phyloP scores from a whole-genome alignment of 2,888 invertebrate species.

The Hypselothyrea guttata region DNA sequence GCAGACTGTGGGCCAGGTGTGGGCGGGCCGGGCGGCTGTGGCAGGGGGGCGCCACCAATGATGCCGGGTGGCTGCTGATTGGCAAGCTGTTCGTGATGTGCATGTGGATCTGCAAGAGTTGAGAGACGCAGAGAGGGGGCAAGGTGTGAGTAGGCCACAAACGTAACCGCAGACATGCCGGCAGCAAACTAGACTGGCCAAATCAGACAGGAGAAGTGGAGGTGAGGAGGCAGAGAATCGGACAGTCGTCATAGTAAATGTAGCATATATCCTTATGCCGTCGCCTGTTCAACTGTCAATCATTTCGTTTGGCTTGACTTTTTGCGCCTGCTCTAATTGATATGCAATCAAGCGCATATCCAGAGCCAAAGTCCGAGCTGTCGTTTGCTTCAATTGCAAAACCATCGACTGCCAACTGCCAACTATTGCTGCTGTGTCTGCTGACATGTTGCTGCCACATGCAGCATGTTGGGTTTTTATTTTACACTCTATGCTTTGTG shows the following conservation, averaged over 20 bases:
- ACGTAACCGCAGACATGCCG: slow-evolving; percentile 55
- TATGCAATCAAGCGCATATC: slow-evolving; percentile 69
- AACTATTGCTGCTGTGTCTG: background rate
- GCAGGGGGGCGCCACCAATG: slow-evolving; percentile 75
- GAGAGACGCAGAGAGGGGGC: background rate
- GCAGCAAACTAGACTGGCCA: background rate
- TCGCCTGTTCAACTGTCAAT: slow-evolving; percentile 64
- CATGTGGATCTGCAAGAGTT: slow-evolving; percentile 71
- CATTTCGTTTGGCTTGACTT: slow-evolving; percentile 73
- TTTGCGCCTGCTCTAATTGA: slow-evolving; percentile 75
- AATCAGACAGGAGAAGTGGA: too few relatives aligned
- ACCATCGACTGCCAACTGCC: slow-evolving; percentile 49
- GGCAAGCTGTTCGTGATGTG: slow-evolving; percentile 81
- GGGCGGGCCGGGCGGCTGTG: slow-evolving; percentile 58
- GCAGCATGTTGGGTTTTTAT: slow-evolving; percentile 40
- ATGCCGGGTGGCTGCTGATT: slow-evolving; percentile 80
- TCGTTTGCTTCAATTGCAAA: slow-evolving; percentile 64
- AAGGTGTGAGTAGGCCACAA: slow-evolving; percentile 48
- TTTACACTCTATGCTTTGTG: slow-evolving; percentile 25
- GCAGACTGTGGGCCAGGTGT: slow-evolving; percentile 68
- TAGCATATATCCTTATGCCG: slow-evolving; percentile 10
- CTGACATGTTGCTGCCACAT: slow-evolving; percentile 39
- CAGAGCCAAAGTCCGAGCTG: slow-evolving; percentile 20
- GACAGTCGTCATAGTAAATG: slow-evolving; percentile 24
- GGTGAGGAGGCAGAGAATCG: slow-evolving; percentile 33